Percentiles rank a stretch among this genome's conserved stretches.
Evolutionary conservation across 2,888 invertebrate genomes (phyloP).

Genomic region (Xestia ashworthii): DNA sequence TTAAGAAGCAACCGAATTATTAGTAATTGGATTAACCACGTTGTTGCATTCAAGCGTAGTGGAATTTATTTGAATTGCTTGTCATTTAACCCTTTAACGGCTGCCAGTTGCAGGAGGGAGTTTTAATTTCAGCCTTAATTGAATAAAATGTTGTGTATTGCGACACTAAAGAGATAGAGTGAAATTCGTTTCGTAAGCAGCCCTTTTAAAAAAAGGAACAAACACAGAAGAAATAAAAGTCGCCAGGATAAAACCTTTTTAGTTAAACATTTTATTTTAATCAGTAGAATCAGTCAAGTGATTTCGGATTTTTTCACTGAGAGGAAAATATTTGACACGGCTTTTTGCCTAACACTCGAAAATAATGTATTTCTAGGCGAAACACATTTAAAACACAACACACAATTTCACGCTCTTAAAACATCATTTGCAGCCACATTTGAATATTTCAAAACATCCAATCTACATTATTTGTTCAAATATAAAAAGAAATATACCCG

Average conservation of each 20-base stretch:
- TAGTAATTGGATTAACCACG: constrained; percentile 82
- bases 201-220: too few species aligned
- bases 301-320: too few species aligned
- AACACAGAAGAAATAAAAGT: too few species aligned
- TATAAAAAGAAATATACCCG: constrained; percentile 82
- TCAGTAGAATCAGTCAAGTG: too few species aligned
- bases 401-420: constrained; percentile 63
- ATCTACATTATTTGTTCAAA: constrained; percentile 87
- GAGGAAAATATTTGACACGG: neutral
- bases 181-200: constrained; percentile 3
- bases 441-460: constrained; percentile 78
- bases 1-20: constrained; percentile 83
- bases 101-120: constrained; percentile 62
- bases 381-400: constrained; percentile 39
- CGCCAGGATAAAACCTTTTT: too few species aligned
- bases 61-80: constrained; percentile 84
- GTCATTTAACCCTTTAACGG: constrained; percentile 81
- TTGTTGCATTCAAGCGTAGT: constrained; percentile 78
- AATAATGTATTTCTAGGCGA: neutral
- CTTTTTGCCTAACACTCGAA: neutral
- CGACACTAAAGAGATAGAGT: constrained; percentile 26
- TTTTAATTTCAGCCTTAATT: constrained; percentile 68
- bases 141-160: constrained; percentile 61
- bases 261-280: too few species aligned
- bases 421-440: constrained; percentile 66